Evolutionary conservation across 1,140 invertebrate species (phyloP).

Genomic region (Anoplolepis gracilipes): DNA sequence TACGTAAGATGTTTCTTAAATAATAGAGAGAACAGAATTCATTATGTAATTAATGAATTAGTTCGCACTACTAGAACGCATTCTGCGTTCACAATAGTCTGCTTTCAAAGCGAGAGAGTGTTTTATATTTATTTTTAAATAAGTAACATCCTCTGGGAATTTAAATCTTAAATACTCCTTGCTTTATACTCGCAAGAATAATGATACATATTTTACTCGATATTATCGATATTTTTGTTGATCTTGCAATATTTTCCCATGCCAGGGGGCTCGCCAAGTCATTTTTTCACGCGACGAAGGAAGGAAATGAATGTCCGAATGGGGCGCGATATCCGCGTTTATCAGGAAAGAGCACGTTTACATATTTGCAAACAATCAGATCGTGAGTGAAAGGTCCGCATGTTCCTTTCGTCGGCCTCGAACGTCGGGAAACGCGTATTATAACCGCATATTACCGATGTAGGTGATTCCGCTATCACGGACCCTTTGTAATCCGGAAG

Average conservation of each 20-base stretch:
- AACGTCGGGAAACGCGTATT: conserved; percentile 29
- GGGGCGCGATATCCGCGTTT: conserved; percentile 41
- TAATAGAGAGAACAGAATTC: neutral
- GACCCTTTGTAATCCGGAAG: conserved; percentile 56
- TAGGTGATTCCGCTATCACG: conserved; percentile 38
- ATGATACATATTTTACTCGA: conserved; percentile 14
- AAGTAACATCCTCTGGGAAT: neutral
- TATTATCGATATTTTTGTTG: neutral
- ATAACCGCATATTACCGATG: conserved; percentile 4
- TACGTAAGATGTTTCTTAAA: neutral
- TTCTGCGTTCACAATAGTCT: neutral
- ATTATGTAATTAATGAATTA: conserved; percentile 20
- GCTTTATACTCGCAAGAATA: neutral
- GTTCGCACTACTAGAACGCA: neutral
- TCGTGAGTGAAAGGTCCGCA: conserved; percentile 74
- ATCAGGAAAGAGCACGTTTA: conserved; percentile 50
- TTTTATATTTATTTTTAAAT: conserved; percentile 1
- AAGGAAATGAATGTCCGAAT: conserved; percentile 44
- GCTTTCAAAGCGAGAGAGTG: neutral
- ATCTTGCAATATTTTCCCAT: conserved; percentile 40
- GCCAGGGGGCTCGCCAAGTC: neutral
- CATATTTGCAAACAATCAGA: conserved; percentile 68
- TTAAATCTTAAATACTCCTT: neutral
- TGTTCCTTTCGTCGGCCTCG: conserved; percentile 70
- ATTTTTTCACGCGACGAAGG: conserved; percentile 2